Evolutionary conservation across 2,113 vertebrate genomes (phyloP).

Genomic region (Ceyx margarethae): DNA sequence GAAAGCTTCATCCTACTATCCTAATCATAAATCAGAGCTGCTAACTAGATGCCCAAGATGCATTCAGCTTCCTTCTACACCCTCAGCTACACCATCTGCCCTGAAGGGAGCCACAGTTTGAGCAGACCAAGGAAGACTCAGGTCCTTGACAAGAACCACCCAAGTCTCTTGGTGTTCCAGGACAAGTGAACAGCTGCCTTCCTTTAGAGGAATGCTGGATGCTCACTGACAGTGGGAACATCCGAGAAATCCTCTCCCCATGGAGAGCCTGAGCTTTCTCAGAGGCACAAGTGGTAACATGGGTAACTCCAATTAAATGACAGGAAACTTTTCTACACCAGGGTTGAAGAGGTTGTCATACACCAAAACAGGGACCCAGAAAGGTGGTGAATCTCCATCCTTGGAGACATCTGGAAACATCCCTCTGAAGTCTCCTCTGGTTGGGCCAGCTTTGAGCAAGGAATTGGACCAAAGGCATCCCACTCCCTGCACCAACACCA

Average conservation of each 20-base stretch:
- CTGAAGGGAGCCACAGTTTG: not conserved
- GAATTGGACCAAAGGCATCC: not conserved
- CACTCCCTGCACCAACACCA: not conserved
- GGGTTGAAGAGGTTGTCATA: not conserved
- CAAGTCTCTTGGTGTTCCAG: not conserved
- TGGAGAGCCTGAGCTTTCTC: not conserved
- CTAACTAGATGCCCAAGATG: not conserved
- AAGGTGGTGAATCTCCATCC: not conserved
- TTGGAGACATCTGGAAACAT: not conserved
- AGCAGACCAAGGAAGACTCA: not conserved
- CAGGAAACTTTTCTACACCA: not conserved
- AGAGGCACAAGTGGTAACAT: accelerated
- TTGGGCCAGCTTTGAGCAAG: not conserved
- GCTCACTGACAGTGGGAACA: not conserved
- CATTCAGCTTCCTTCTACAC: not conserved
- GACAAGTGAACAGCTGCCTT: not conserved
- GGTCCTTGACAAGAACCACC: not conserved
- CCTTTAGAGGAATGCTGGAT: not conserved
- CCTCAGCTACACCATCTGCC: not conserved
- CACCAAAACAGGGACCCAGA: not conserved
- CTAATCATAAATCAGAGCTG: not conserved
- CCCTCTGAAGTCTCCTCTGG: not conserved
- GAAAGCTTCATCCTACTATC: not conserved
- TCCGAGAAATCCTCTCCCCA: not conserved
- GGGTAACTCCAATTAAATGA: not conserved